Percentiles rank a stretch among this genome's conserved stretches.
Conservation (phyloP, 2,113 vertebrate species). For the Syrmaticus mikado region DNA sequence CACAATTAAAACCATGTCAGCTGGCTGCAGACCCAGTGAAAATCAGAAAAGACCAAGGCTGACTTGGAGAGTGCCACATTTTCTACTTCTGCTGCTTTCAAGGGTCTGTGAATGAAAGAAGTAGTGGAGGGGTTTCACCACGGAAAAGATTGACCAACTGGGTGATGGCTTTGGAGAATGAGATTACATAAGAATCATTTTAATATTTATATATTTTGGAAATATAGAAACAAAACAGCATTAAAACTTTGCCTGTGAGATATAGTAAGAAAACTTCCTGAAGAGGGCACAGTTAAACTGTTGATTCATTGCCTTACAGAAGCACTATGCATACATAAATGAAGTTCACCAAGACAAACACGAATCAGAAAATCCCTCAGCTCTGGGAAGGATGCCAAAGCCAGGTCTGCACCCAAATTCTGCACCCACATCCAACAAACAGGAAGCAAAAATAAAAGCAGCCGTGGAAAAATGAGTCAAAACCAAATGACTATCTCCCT, state of each 20-base stretch:
- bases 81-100: not conserved
- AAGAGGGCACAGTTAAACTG: conserved; percentile 70
- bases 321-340: not conserved
- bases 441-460: not conserved
- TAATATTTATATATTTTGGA: not conserved
- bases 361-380: not conserved
- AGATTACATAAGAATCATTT: not conserved
- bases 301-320: conserved; percentile 51
- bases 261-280: conserved; percentile 44
- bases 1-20: not conserved
- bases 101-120: not conserved
- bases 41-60: not conserved
- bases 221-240: not conserved
- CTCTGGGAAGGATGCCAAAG: conserved; percentile 13
- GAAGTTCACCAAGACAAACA: not conserved
- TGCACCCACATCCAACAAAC: not conserved
- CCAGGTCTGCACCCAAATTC: not conserved
- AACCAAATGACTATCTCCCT: not conserved
- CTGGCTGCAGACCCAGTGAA: not conserved
- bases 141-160: not conserved
- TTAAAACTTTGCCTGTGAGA: not conserved
- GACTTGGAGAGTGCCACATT: not conserved
- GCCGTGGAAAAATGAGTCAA: not conserved
- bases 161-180: not conserved
- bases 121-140: not conserved